These are phyloP conservation scores for Charanyca ferruginea DNA, from an alignment of 2,888 invertebrate species.

Conservation along the genomic window DNA sequence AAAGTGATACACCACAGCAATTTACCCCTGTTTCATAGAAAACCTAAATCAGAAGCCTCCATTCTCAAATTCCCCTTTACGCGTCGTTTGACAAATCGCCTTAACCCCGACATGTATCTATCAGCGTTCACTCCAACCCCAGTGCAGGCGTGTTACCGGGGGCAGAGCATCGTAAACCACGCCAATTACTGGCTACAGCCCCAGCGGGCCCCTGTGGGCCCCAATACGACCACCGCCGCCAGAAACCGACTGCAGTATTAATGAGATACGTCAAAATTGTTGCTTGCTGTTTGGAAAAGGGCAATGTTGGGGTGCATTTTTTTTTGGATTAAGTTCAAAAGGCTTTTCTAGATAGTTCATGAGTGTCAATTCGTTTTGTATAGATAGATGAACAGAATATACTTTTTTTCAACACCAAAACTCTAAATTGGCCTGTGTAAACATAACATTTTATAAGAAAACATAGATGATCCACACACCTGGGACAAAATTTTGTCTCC, in stretches of 20 bases:
- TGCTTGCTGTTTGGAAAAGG: conserved; percentile 29
- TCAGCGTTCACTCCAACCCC: conserved; percentile 39
- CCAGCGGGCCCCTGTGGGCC: conserved; percentile 40
- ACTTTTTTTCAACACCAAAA: not conserved
- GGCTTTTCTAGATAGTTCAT: not conserved
- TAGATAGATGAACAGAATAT: not conserved
- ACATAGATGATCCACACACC: not conserved
- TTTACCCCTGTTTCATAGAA: not conserved
- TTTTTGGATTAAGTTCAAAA: conserved; percentile 5
- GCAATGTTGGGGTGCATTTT: conserved; percentile 9
- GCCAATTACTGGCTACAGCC: conserved; percentile 71
- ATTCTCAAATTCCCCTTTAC: conserved; percentile 19
- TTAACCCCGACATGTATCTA: conserved; percentile 53
- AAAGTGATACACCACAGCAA: not conserved
- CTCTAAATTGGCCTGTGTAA: not conserved
- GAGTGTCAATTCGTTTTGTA: not conserved
- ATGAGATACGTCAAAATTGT: conserved; percentile 57
- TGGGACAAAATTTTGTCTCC: not conserved
- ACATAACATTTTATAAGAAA: not conserved
- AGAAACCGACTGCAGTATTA: conserved; percentile 40
- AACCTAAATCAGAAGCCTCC: conserved; percentile 25
- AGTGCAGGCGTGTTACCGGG: conserved; percentile 21
- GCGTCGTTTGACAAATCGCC: conserved; percentile 35
- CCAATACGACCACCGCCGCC: conserved; percentile 20
- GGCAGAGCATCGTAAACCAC: conserved; percentile 69